A percentile compares a stretch with the other conserved stretches of the same genome.
These are phyloP conservation scores for Ochotona princeps DNA, from an alignment of 2,113 vertebrate genomes.

Conservation along the genomic window DNA sequence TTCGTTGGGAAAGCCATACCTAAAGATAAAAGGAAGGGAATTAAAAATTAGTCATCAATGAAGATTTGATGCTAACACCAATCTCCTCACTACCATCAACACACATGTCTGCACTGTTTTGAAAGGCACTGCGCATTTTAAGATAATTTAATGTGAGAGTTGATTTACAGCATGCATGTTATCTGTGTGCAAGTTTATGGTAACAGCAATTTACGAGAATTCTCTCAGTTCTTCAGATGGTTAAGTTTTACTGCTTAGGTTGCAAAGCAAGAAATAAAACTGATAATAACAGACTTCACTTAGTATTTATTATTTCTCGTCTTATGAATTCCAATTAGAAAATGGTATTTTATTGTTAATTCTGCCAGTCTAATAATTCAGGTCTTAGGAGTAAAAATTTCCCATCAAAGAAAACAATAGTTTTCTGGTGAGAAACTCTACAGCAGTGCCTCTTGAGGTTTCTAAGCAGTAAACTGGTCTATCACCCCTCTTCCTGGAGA, in stretches of 20 bases:
- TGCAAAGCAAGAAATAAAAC: constrained; percentile 66
- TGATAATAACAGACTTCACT: not conserved
- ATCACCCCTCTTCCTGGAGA: constrained; percentile 17
- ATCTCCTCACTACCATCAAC: constrained; percentile 81
- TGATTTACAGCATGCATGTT: constrained; percentile 68
- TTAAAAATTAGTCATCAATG: constrained; percentile 92
- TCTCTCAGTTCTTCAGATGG: constrained; percentile 58
- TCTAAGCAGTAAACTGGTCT: constrained; percentile 52
- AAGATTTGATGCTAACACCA: constrained; percentile 83
- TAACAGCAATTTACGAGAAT: constrained; percentile 15
- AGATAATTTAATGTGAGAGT: constrained; percentile 70
- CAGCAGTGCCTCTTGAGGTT: constrained; percentile 36
- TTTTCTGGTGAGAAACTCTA: not conserved
- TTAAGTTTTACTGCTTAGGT: constrained; percentile 74
- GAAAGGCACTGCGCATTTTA: constrained; percentile 72
- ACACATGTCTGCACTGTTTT: constrained; percentile 76
- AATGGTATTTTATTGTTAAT: constrained; percentile 46
- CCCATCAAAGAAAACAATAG: constrained; percentile 48
- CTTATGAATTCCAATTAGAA: constrained; percentile 44
- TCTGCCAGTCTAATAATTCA: constrained; percentile 51
- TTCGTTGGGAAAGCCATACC: constrained; percentile 99
- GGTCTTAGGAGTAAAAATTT: constrained; percentile 35
- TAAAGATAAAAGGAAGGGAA: constrained; percentile 98
- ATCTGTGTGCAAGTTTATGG: constrained; percentile 71
- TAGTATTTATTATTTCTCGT: constrained; percentile 19